Conservation (phyloP, 2,797 vertebrate genomes). For the Gymnothorax javanicus region DNA sequence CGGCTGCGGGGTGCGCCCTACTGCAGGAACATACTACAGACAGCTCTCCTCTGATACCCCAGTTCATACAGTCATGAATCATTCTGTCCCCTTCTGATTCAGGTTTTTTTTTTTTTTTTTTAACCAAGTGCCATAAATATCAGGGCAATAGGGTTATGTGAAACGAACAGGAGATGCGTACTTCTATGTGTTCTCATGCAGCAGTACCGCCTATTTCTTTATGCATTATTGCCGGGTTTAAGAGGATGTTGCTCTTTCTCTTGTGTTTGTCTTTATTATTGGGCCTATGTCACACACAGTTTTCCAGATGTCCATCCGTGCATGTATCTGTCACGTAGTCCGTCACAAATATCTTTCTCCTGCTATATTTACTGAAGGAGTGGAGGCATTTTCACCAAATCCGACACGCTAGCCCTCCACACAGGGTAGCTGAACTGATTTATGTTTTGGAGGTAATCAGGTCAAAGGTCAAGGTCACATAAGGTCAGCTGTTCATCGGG, state of each 20-base stretch:
- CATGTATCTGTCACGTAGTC: too few relatives aligned
- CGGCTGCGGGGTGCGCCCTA: not conserved
- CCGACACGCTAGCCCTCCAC: too few relatives aligned
- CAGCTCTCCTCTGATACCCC: not conserved
- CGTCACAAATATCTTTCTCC: too few relatives aligned
- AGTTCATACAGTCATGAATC: not conserved
- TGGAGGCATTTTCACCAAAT: too few relatives aligned
- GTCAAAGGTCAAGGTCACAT: too few relatives aligned
- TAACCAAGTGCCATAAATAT: not conserved
- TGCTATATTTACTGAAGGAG: too few relatives aligned
- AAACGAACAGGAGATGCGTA: not conserved
- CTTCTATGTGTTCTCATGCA: too few relatives aligned
- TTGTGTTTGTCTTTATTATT: not conserved
- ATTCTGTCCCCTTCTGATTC: not conserved
- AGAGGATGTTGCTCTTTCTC: not conserved
- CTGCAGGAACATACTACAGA: not conserved
- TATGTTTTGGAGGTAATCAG: too few relatives aligned
- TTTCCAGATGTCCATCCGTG: too few relatives aligned
- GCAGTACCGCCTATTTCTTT: not conserved
- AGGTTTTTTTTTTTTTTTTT: not conserved
- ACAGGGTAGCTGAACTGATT: too few relatives aligned
- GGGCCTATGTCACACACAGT: too few relatives aligned
- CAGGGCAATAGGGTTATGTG: not conserved
- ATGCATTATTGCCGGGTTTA: not conserved
- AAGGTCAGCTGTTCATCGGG: too few relatives aligned